These are phyloP conservation scores for Smutsia gigantea DNA, from an alignment of 2,797 vertebrate species.

Conservation along the genomic window DNA sequence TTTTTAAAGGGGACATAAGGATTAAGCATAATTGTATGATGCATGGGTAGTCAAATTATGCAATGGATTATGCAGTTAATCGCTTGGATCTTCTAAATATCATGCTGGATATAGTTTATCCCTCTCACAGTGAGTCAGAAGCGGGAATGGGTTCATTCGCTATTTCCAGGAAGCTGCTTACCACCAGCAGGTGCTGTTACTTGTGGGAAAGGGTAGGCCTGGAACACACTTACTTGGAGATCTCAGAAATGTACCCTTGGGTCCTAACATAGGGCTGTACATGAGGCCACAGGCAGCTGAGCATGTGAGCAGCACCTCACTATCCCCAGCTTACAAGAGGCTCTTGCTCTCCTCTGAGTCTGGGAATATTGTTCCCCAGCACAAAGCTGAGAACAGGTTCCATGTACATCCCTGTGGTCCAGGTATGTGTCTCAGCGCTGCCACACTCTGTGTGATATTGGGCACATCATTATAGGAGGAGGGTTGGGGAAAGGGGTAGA, in stretches of 20 bases:
- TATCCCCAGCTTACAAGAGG: neutral
- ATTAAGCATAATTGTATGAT: conserved; percentile 53
- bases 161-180: conserved; percentile 65
- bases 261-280: neutral
- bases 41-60: conserved; percentile 12
- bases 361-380: neutral
- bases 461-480: neutral
- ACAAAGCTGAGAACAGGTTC: conserved; percentile 30
- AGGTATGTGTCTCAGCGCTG: neutral
- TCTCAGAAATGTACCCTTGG: conserved; percentile 26
- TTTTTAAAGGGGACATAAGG: conserved; percentile 2
- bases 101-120: conserved; percentile 49
- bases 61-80: conserved; percentile 35
- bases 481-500: neutral
- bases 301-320: neutral
- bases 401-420: neutral
- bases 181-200: conserved; percentile 61
- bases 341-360: neutral
- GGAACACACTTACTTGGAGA: conserved; percentile 20
- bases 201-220: conserved; percentile 47
- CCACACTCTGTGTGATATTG: neutral
- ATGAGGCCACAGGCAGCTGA: neutral
- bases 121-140: conserved; percentile 68
- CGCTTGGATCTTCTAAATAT: conserved; percentile 48
- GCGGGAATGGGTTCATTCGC: conserved; percentile 60